Percentiles rank a stretch among this genome's conserved stretches.
These are phyloP conservation scores for Phalanger gymnotis DNA, from an alignment of 2,797 vertebrate genomes.

Conservation along the genomic window DNA sequence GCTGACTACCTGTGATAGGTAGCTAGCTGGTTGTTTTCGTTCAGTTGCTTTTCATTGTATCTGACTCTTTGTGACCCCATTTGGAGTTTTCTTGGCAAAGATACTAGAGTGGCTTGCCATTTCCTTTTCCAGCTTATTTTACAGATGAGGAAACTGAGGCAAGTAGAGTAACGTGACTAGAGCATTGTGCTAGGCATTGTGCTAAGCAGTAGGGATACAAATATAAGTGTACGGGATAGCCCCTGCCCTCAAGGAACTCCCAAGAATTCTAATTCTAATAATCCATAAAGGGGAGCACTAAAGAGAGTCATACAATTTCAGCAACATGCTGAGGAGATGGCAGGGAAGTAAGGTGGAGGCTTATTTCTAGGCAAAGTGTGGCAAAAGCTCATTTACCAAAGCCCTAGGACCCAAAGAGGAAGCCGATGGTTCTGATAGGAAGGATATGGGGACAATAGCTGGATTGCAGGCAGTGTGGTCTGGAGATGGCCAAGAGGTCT, in stretches of 20 bases:
- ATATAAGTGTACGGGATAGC: neutral
- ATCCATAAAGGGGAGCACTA: neutral
- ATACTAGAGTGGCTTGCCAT: neutral
- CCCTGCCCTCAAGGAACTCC: neutral
- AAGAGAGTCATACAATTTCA: neutral
- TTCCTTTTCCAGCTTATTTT: neutral
- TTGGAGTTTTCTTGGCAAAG: neutral
- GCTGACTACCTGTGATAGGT: neutral
- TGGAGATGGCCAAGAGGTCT: neutral
- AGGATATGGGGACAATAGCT: neutral
- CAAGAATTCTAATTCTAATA: neutral
- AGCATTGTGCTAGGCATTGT: neutral
- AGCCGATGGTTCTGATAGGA: neutral
- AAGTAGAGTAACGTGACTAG: neutral
- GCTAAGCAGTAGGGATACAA: neutral
- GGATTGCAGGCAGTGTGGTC: neutral
- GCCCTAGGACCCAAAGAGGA: neutral
- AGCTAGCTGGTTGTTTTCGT: neutral
- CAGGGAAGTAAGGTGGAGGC: neutral
- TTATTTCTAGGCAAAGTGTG: neutral
- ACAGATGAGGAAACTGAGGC: neutral
- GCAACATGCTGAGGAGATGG: neutral
- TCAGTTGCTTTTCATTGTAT: too few relatives aligned
- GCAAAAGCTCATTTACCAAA: neutral
- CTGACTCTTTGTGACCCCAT: neutral